Conservation (phyloP, 2,113 vertebrate species). For the Hippocampus guttulatus region DNA sequence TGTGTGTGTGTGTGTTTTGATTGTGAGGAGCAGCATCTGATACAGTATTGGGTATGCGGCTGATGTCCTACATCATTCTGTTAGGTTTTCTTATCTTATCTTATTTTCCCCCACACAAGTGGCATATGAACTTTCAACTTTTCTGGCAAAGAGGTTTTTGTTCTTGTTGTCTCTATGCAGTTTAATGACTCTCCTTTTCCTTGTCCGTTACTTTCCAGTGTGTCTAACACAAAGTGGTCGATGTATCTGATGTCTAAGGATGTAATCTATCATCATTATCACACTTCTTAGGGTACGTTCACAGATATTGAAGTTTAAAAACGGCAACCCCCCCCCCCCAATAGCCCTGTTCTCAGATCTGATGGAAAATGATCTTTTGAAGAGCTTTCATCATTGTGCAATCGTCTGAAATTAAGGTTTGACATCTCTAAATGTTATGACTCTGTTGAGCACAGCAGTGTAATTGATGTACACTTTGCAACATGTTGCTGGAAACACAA, state of each 20-base stretch:
- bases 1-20: not conserved
- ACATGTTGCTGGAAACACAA: too few relatives aligned
- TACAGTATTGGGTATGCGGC: conserved; percentile 26
- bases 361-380: too few relatives aligned
- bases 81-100: too few relatives aligned
- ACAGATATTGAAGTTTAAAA: not conserved
- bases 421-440: too few relatives aligned
- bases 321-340: too few relatives aligned
- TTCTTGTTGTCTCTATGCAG: not conserved
- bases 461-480: too few relatives aligned
- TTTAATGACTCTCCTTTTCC: not conserved
- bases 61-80: conserved; percentile 17
- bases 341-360: too few relatives aligned
- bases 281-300: not conserved
- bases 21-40: conserved; percentile 28
- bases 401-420: too few relatives aligned
- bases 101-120: conserved; percentile 16
- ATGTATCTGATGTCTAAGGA: not conserved
- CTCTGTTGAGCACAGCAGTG: too few relatives aligned
- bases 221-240: too few relatives aligned
- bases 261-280: not conserved
- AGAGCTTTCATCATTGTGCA: too few relatives aligned
- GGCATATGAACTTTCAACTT: not conserved
- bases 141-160: not conserved
- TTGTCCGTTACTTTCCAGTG: too few relatives aligned